These are phyloP conservation scores for Cyphomyrus plagiostoma DNA, from an alignment of 2,113 vertebrate species.

Conservation along the genomic window DNA sequence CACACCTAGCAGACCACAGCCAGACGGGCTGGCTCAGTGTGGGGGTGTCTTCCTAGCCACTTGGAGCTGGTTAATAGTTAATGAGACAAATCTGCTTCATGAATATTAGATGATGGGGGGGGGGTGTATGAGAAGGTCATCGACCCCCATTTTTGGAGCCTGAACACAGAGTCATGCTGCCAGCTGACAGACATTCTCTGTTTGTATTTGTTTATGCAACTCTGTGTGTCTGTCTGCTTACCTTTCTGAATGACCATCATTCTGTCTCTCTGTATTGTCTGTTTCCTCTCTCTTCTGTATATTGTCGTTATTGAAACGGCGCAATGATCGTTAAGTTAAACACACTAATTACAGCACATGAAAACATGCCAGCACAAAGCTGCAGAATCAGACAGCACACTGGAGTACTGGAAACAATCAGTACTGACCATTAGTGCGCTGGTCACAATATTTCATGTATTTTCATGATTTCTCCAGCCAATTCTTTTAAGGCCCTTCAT, in stretches of 20 bases:
- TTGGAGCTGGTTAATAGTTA: conserved; percentile 12
- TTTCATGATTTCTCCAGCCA: background rate
- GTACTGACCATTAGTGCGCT: background rate
- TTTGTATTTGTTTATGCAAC: background rate
- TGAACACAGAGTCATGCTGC: background rate
- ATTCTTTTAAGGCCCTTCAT: background rate
- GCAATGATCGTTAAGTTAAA: background rate
- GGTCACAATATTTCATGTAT: background rate
- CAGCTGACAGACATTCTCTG: background rate
- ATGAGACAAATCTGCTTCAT: conserved; percentile 16
- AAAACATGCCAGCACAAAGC: background rate
- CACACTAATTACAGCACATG: background rate
- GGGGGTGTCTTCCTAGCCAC: background rate
- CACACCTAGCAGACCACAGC: background rate
- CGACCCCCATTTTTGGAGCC: background rate
- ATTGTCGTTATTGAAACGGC: background rate
- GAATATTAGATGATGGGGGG: conserved; percentile 12
- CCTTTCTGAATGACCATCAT: background rate
- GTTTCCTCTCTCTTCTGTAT: background rate
- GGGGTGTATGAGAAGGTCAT: background rate
- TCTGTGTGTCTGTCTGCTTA: background rate
- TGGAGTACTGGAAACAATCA: background rate
- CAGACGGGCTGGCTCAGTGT: background rate
- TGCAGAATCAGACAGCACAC: background rate
- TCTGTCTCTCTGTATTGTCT: background rate